Evolutionary conservation across 2,888 invertebrate species (phyloP).

Genomic region (Gnatocerus cornutus): DNA sequence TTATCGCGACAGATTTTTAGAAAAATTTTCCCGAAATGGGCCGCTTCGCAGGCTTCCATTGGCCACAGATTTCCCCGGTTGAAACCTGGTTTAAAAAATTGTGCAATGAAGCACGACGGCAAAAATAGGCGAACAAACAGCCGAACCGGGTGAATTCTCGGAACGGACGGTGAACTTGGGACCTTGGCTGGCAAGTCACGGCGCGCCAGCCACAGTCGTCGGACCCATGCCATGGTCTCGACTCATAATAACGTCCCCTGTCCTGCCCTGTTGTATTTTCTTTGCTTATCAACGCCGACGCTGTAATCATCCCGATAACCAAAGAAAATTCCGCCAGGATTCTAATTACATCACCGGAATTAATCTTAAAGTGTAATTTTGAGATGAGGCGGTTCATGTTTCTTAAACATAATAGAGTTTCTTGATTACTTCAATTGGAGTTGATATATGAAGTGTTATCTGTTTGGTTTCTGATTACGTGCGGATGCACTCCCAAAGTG

Average conservation of each 20-base stretch:
- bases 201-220: constrained; percentile 53
- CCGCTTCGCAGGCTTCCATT: neutral
- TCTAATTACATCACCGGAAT: too few relatives aligned
- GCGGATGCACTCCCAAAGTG: neutral
- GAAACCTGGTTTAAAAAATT: constrained; percentile 34
- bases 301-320: too few relatives aligned
- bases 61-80: neutral
- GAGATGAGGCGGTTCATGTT: neutral
- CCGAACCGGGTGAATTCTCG: constrained; percentile 53
- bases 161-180: constrained; percentile 61
- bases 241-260: constrained; percentile 26
- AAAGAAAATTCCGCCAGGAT: too few relatives aligned
- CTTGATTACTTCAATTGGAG: neutral
- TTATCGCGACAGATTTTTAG: too few relatives aligned
- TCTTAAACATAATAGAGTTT: neutral
- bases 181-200: constrained; percentile 59
- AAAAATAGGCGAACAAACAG: constrained; percentile 46
- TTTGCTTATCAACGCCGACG: neutral
- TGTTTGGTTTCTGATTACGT: neutral
- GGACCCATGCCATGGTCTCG: constrained; percentile 35
- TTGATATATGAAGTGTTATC: constrained; percentile 1
- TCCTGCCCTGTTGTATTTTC: constrained; percentile 16
- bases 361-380: constrained; percentile 2
- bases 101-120: constrained; percentile 45
- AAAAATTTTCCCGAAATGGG: too few relatives aligned